Conservation (phyloP, 2,797 vertebrate genomes). For the Chelon auratus region DNA sequence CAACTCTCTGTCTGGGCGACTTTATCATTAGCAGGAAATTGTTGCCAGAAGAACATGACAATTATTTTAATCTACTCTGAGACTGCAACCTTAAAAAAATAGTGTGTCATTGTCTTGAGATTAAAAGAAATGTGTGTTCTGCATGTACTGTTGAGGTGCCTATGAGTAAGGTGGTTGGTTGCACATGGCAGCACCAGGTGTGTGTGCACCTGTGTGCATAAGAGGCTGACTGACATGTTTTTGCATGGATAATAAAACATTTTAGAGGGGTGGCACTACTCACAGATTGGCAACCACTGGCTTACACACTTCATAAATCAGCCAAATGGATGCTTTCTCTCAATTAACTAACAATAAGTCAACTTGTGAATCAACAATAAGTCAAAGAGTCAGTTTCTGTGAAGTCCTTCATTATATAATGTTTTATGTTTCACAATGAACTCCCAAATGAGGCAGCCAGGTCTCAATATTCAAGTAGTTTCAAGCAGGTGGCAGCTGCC, state of each 20-base stretch:
- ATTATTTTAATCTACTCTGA: slow-evolving; percentile 17
- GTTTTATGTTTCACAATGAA: slow-evolving; percentile 17
- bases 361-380: background rate
- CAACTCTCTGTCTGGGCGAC: background rate
- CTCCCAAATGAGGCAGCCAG: slow-evolving; percentile 17
- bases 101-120: background rate
- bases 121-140: background rate
- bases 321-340: background rate
- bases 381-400: background rate
- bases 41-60: no score
- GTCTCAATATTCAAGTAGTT: slow-evolving; percentile 32
- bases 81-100: slow-evolving; percentile 1
- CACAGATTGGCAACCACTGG: background rate
- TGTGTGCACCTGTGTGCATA: slow-evolving; percentile 19
- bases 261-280: background rate
- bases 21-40: no score
- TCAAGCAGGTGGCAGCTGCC: slow-evolving; percentile 50
- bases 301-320: background rate
- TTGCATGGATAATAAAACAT: slow-evolving; percentile 7
- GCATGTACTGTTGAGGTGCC: slow-evolving; percentile 2
- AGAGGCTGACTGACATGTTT: background rate
- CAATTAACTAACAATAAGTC: no score
- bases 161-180: slow-evolving; percentile 23
- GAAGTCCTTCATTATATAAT: background rate
- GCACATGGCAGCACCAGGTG: slow-evolving; percentile 40